Percentiles rank a stretch among this genome's conserved stretches.
These are phyloP conservation scores for Virgularia gustaviana DNA, from an alignment of 92 coral and sea anemone species.

Conservation along the genomic window DNA sequence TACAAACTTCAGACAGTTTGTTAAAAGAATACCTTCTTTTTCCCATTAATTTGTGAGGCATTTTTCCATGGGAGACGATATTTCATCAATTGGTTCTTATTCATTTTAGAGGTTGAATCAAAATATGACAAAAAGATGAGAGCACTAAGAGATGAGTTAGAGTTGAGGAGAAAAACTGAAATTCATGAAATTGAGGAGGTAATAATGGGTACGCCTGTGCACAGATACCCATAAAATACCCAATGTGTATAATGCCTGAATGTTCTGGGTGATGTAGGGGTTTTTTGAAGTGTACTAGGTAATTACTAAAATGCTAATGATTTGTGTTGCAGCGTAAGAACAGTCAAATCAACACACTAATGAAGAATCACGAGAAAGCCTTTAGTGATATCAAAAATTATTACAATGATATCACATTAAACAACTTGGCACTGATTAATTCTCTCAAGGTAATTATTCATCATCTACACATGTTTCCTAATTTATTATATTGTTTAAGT, in stretches of 20 bases:
- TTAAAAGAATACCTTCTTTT: background rate
- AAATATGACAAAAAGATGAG: conserved; percentile 98
- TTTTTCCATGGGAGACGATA: background rate
- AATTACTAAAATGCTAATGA: too few relatives aligned
- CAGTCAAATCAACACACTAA: conserved; percentile 95
- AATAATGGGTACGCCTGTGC: too few relatives aligned
- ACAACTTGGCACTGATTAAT: conserved; percentile 91
- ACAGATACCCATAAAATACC: too few relatives aligned
- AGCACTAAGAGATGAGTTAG: conserved; percentile 87
- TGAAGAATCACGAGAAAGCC: conserved; percentile 99
- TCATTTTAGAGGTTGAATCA: conserved; percentile 83
- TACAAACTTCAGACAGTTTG: background rate
- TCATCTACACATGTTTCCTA: too few relatives aligned
- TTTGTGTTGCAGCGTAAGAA: conserved; percentile 70
- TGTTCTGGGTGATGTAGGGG: too few relatives aligned
- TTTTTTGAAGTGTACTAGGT: too few relatives aligned
- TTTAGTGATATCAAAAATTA: conserved; percentile 97
- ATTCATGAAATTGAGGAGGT: conserved; percentile 99
- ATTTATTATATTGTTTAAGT: too few relatives aligned
- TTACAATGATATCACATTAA: conserved; percentile 95
- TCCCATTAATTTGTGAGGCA: background rate
- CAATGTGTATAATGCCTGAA: background rate
- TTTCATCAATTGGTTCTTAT: too few relatives aligned
- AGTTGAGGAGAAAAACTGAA: conserved; percentile 91
- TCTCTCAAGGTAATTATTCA: conserved; percentile 91